These are phyloP conservation scores for Aricia agestis DNA, from an alignment of 1,140 invertebrate genomes.

Conservation along the genomic window DNA sequence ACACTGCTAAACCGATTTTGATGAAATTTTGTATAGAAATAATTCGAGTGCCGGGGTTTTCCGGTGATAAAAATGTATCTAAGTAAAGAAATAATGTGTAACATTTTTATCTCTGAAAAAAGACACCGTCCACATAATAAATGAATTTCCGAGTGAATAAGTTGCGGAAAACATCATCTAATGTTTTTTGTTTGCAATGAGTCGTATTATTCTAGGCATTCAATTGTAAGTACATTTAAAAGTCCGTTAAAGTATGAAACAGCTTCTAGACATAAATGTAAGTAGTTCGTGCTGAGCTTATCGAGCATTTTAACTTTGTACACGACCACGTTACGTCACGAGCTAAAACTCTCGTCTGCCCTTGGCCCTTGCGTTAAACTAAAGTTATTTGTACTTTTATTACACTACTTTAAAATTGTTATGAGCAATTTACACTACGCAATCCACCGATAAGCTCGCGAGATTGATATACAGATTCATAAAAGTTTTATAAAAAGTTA, in stretches of 20 bases:
- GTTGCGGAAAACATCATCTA: too few species aligned
- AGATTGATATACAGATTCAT: not conserved
- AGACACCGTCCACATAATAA: too few species aligned
- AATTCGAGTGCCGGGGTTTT: too few species aligned
- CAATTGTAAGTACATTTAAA: too few species aligned
- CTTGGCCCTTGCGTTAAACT: constrained; percentile 8
- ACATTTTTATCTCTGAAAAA: too few species aligned
- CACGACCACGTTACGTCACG: constrained; percentile 10
- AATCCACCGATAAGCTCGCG: constrained; percentile 7
- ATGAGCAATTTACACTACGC: not conserved
- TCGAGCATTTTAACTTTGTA: constrained; percentile 8
- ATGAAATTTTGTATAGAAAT: too few species aligned
- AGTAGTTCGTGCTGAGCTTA: constrained; percentile 13
- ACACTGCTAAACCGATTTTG: too few species aligned
- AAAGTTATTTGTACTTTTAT: constrained; percentile 7
- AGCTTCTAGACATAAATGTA: constrained; percentile 11
- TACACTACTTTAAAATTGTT: not conserved
- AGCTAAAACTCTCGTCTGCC: constrained; percentile 1
- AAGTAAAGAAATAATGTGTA: too few species aligned
- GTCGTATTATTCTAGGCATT: too few species aligned
- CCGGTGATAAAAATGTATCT: too few species aligned
- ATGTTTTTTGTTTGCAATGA: too few species aligned
- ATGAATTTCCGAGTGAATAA: too few species aligned
- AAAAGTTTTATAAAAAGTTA: not conserved
- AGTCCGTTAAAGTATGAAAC: not conserved